Conservation (phyloP, 2,888 invertebrate species). For the Fragum fragum region DNA sequence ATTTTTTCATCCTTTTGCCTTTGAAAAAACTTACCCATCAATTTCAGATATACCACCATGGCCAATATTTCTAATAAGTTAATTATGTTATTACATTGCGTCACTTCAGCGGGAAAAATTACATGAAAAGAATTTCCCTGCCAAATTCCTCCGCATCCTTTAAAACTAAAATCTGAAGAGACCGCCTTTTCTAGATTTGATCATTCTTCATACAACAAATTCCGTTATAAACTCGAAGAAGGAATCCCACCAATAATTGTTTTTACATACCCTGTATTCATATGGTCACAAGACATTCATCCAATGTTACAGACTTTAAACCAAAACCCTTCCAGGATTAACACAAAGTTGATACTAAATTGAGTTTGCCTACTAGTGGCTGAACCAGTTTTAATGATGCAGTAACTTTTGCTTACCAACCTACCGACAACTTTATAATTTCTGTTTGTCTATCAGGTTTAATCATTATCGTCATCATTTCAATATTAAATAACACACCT, state of each 20-base stretch:
- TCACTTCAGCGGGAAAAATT: too few species aligned
- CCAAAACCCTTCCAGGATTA: neutral
- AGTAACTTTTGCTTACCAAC: neutral
- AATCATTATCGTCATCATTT: too few species aligned
- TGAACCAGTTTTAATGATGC: neutral
- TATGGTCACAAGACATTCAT: neutral
- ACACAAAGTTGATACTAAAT: slow-evolving; percentile 5
- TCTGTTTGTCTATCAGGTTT: too few species aligned
- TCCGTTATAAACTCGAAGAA: neutral
- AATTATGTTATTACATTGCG: too few species aligned
- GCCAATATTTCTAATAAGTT: neutral
- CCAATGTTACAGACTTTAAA: neutral
- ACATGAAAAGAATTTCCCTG: neutral
- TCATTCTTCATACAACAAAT: neutral
- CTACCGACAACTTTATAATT: neutral
- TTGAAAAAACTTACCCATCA: neutral
- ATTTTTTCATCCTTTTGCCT: neutral
- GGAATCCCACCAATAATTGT: neutral
- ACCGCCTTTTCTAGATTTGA: neutral
- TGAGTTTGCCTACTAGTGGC: neutral
- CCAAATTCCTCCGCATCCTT: slow-evolving; percentile 7
- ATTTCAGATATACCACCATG: neutral
- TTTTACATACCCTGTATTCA: too few species aligned
- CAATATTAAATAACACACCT: too few species aligned
- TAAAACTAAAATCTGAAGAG: neutral